Conservation (phyloP, 2,888 invertebrate species). For the Crematogaster levior region DNA sequence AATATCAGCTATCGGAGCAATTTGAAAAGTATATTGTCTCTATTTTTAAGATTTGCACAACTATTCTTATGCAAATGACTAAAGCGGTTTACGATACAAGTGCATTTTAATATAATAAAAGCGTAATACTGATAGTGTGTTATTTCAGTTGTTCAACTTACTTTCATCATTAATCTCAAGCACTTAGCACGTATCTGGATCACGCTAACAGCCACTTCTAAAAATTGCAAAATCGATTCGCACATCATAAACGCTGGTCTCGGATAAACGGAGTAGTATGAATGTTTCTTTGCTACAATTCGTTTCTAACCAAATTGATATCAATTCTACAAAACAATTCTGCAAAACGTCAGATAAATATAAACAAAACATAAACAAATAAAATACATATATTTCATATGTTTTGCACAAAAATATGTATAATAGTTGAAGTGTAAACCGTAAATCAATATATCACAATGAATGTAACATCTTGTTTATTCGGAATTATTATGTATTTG, state of each 20-base stretch:
- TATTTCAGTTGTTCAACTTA: background rate
- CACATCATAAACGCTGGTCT: background rate
- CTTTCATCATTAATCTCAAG: conserved; percentile 7
- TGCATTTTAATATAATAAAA: conserved; percentile 16
- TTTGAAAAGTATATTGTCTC: background rate
- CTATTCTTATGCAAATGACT: background rate
- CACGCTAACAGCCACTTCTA: background rate
- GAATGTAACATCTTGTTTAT: background rate
- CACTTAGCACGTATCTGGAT: conserved; percentile 4
- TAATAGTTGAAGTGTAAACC: background rate
- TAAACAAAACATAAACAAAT: too few species aligned
- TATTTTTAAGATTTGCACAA: background rate
- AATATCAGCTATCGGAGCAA: background rate
- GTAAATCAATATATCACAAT: background rate
- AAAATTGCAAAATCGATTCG: conserved; percentile 2
- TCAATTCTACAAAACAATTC: too few species aligned
- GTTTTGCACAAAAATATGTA: conserved; percentile 6
- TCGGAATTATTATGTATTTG: background rate
- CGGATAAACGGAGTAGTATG: background rate
- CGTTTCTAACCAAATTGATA: background rate
- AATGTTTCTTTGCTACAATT: background rate
- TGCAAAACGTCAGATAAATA: background rate
- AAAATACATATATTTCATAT: background rate
- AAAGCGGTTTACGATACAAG: background rate
- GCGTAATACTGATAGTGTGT: background rate